Evolutionary conservation across 1,140 invertebrate genomes (phyloP).

Genomic region (Magallana gigas): DNA sequence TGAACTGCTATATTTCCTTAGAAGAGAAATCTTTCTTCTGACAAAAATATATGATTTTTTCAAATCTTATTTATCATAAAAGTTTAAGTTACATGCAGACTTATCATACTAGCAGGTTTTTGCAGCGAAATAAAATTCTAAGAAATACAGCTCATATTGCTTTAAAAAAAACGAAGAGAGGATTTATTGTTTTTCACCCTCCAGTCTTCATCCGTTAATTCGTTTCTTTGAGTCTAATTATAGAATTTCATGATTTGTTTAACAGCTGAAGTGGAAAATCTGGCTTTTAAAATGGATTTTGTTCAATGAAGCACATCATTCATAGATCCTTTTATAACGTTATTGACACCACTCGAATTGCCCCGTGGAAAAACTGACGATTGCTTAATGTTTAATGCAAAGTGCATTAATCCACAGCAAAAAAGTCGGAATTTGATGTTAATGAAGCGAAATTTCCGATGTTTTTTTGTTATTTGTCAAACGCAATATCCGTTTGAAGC

Average conservation of each 20-base stretch:
- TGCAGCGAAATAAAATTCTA: too few species aligned
- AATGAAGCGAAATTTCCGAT: not conserved
- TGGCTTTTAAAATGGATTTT: not conserved
- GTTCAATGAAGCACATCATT: not conserved
- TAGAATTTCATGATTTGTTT: not conserved
- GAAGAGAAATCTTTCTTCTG: too few species aligned
- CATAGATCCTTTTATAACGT: not conserved
- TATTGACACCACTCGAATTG: not conserved
- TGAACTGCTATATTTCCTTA: too few species aligned
- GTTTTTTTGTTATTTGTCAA: not conserved
- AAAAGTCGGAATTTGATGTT: not conserved
- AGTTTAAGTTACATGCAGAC: too few species aligned
- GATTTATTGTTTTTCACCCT: too few species aligned
- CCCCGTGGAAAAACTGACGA: not conserved
- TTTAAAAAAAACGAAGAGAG: too few species aligned
- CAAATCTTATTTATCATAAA: too few species aligned
- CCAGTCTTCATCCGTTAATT: too few species aligned
- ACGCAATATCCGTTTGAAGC: not conserved
- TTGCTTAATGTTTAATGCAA: not conserved
- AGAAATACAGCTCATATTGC: too few species aligned
- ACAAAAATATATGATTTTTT: too few species aligned
- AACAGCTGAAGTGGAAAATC: not conserved
- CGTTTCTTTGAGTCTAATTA: not conserved
- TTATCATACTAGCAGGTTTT: too few species aligned
- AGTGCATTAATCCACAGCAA: not conserved